Evolutionary conservation across 1,140 invertebrate species (phyloP), one percentile per base, ranked within the genome.

Genomic region (Nephotettix cincticeps): DNA sequence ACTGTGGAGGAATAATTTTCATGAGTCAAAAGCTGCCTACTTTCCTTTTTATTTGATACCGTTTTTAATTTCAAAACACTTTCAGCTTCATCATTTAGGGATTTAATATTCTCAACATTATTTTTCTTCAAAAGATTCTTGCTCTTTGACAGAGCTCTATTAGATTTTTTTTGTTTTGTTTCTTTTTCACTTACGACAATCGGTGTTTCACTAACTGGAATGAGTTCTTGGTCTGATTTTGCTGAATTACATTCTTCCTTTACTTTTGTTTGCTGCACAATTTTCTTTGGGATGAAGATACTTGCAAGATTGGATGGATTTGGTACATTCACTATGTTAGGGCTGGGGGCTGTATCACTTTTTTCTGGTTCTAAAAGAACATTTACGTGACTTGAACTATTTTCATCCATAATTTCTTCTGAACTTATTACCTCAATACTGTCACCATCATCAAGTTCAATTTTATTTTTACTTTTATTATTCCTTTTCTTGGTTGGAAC

Each of bases 351-450:
- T 43, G 43, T 25, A n/a, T 3, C 27, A 23, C 19, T 27, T 14
- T 25, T 9, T 19, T 65, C 25, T 19, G 17, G 4, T 6, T n/a
- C n/a, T 30, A 65, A 11, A 23, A 9, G 25, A 27, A 28, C 32
- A 43, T 40, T 65, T 36, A 40, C 30, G 36, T 21, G 30, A n/a
- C 9, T 23, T 19, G 30, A 19, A 67, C 6, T 45, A 45, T 43
- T 67, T 67, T 43, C 64, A 45, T 67, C 61, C 1, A 3, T 14
- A 13, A 45, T 25, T 43, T 67, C 30, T 45, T 67, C 64, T 67
- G 64, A 67, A 45, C 64, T 45, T 25, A 67, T 21, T 21, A 67
- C 32, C 19, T 67, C 64, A 43, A 67, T 67, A 40, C 14, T 45
- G 17, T 67, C 64, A 43, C 32, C 25, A 23, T 40, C 19, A 4